A percentile compares a stretch with the other conserved stretches of the same genome.
phyloP scores from a whole-genome alignment of 2,113 vertebrate species.

The Macroglossus sobrinus region DNA sequence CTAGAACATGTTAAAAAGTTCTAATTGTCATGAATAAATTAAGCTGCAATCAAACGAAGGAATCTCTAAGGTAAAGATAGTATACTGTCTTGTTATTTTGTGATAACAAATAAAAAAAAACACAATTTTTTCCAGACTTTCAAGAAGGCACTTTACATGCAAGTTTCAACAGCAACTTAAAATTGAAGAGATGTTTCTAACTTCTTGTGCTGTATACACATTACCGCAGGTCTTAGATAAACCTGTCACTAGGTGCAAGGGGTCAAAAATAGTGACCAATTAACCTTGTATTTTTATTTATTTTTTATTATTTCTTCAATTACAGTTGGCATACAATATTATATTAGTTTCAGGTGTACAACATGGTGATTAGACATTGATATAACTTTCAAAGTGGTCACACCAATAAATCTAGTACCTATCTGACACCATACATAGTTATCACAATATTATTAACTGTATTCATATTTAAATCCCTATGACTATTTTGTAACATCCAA shows the following conservation, averaged over 20 bases:
- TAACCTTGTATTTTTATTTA: too few relatives aligned
- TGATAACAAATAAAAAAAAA: not conserved
- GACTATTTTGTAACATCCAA: too few relatives aligned
- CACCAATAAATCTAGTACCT: too few relatives aligned
- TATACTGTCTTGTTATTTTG: not conserved
- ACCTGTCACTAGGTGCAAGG: not conserved
- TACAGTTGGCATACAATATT: too few relatives aligned
- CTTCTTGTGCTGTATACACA: not conserved
- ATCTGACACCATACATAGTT: too few relatives aligned
- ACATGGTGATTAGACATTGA: too few relatives aligned
- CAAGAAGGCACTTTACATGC: not conserved
- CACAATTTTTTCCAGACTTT: not conserved
- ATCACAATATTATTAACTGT: too few relatives aligned
- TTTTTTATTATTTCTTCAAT: too few relatives aligned
- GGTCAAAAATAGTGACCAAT: not conserved
- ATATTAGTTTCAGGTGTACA: too few relatives aligned
- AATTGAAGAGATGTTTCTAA: not conserved
- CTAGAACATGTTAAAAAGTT: not conserved
- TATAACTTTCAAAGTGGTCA: too few relatives aligned
- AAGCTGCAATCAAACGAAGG: not conserved
- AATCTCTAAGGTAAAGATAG: not conserved
- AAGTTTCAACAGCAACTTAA: not conserved
- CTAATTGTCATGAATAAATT: not conserved
- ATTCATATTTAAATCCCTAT: too few relatives aligned
- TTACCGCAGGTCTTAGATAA: not conserved